Evolutionary conservation across 1,140 invertebrate species (phyloP).

Genomic region (Drosophila neocordata): DNA sequence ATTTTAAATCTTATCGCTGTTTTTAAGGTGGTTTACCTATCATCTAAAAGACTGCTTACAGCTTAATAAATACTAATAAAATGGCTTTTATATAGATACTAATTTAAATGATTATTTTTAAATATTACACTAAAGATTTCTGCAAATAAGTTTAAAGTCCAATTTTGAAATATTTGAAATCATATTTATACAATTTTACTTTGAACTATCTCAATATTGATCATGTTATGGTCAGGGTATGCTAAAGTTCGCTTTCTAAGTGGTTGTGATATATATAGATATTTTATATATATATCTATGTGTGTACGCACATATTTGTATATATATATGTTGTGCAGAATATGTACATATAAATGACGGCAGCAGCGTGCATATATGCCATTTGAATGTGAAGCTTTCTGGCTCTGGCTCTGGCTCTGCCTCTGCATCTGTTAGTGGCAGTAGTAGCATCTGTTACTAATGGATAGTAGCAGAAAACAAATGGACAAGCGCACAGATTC

Average conservation of each 20-base stretch:
- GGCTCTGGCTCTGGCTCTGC: background rate
- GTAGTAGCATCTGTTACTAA: conserved; percentile 75
- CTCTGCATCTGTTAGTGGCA: conserved; percentile 57
- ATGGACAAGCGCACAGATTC: conserved; percentile 73
- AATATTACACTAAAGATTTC: too few relatives aligned
- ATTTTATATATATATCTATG: conserved; percentile 4
- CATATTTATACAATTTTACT: too few relatives aligned
- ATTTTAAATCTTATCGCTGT: too few relatives aligned
- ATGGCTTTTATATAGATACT: too few relatives aligned
- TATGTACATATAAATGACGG: conserved; percentile 53
- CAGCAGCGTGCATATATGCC: conserved; percentile 61
- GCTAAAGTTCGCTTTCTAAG: background rate
- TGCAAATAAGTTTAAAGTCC: too few relatives aligned
- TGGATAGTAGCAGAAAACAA: conserved; percentile 76
- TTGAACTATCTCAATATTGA: background rate
- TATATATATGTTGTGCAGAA: conserved; percentile 26
- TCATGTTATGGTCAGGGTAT: background rate
- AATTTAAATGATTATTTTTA: too few relatives aligned
- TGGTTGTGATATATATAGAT: conserved; percentile 8
- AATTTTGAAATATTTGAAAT: too few relatives aligned
- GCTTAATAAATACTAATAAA: too few relatives aligned
- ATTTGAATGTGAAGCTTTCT: conserved; percentile 63
- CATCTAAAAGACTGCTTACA: too few relatives aligned
- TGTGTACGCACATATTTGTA: conserved; percentile 7
- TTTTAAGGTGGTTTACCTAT: too few relatives aligned